Conservation (phyloP, 2,888 invertebrate genomes). For the Parasteatoda lunata region DNA sequence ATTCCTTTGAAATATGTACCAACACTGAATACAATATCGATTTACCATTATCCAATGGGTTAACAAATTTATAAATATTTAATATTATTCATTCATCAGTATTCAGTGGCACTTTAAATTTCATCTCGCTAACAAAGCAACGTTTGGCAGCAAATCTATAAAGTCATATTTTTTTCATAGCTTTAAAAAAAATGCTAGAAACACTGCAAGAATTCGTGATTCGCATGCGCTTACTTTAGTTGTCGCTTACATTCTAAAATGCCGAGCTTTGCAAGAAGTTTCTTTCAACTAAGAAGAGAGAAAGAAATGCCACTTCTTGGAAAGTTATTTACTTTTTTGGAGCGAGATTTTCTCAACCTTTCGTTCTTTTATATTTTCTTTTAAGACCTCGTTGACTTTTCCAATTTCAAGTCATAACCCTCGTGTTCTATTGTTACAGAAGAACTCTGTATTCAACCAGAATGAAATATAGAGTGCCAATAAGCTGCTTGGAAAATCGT, state of each 20-base stretch:
- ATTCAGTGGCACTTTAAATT: no score
- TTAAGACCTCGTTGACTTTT: slow-evolving; percentile 54
- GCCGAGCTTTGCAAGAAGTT: slow-evolving; percentile 39
- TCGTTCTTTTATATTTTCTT: slow-evolving; percentile 16
- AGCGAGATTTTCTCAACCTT: slow-evolving; percentile 29
- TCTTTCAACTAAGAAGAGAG: background rate
- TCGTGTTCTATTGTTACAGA: slow-evolving; percentile 56
- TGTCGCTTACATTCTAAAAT: slow-evolving; percentile 28
- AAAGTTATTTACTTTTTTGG: slow-evolving; percentile 48
- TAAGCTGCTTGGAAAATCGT: slow-evolving; percentile 41
- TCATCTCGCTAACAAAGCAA: background rate
- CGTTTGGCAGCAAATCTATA: background rate
- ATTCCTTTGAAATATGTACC: no score
- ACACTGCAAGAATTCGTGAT: background rate
- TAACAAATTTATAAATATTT: no score
- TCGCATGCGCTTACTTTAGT: slow-evolving; percentile 18
- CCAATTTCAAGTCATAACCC: slow-evolving; percentile 58
- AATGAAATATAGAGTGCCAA: slow-evolving; percentile 60
- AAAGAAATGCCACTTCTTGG: slow-evolving; percentile 15
- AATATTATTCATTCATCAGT: no score
- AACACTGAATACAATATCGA: no score
- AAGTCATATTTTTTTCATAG: background rate
- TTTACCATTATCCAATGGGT: no score
- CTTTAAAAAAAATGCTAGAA: background rate
- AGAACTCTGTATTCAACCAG: background rate